Evolutionary conservation across 2,888 invertebrate genomes (phyloP).

Genomic region (Drosophila antonietae): DNA sequence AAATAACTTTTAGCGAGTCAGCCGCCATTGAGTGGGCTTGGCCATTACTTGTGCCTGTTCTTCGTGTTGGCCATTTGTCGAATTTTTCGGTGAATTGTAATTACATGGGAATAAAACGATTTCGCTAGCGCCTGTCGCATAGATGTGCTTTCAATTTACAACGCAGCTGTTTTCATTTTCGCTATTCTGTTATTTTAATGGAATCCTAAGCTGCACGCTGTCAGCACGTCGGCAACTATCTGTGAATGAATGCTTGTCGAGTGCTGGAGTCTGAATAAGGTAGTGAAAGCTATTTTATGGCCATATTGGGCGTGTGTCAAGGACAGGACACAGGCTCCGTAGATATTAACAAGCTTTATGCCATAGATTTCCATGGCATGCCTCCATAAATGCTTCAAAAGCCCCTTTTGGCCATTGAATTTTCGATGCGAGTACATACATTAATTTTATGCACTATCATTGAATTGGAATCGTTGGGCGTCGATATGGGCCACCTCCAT

Average conservation of each 20-base stretch:
- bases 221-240: conserved; percentile 28
- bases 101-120: conserved; percentile 53
- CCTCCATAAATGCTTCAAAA: conserved; percentile 51
- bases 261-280: conserved; percentile 6
- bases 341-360: conserved; percentile 30
- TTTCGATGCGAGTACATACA: conserved; percentile 42
- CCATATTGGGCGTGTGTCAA: conserved; percentile 35
- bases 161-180: conserved; percentile 27
- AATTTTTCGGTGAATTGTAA: conserved; percentile 47
- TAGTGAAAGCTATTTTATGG: conserved; percentile 43
- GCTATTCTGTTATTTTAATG: conserved; percentile 35
- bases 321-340: conserved; percentile 32
- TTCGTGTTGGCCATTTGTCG: conserved; percentile 32
- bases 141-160: conserved; percentile 52
- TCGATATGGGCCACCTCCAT: conserved; percentile 14
- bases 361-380: conserved; percentile 22
- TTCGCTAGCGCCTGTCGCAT: conserved; percentile 56
- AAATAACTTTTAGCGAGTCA: conserved; percentile 6
- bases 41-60: neutral
- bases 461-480: conserved; percentile 55
- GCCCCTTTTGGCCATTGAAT: conserved; percentile 26
- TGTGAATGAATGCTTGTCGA: conserved; percentile 10
- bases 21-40: conserved; percentile 1
- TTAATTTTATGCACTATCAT: conserved; percentile 74
- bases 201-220: conserved; percentile 47